Evolutionary conservation across 1,140 invertebrate species (phyloP).

Genomic region (Olivierus martensii): DNA sequence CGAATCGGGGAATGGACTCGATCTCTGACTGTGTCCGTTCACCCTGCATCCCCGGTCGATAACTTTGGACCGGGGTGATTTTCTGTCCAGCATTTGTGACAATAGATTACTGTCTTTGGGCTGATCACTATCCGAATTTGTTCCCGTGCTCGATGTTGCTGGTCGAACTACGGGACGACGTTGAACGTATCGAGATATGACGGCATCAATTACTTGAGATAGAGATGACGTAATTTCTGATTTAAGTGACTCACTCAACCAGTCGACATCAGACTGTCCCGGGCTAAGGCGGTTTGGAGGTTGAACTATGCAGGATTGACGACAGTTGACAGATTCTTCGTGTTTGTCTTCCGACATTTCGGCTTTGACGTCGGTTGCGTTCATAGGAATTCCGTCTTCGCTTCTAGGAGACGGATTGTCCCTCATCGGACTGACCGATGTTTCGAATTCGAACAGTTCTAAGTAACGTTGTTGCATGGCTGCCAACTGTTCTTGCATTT

Average conservation of each 20-base stretch:
- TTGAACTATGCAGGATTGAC: conserved; percentile 14
- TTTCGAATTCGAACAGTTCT: conserved; percentile 32
- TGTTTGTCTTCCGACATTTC: conserved; percentile 8
- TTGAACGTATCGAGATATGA: conserved; percentile 68
- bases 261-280: conserved; percentile 55
- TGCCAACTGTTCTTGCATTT: conserved; percentile 74
- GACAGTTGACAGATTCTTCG: neutral
- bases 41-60: conserved; percentile 44
- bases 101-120: conserved; percentile 13
- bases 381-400: conserved; percentile 36
- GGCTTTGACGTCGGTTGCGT: conserved; percentile 10
- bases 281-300: conserved; percentile 15
- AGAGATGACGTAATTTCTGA: conserved; percentile 72
- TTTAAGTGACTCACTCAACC: conserved; percentile 73
- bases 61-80: conserved; percentile 63
- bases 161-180: conserved; percentile 30
- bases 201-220: conserved; percentile 71
- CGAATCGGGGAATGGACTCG: conserved; percentile 9
- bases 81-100: conserved; percentile 62
- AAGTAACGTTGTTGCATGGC: conserved; percentile 83
- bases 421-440: neutral
- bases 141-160: conserved; percentile 10
- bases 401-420: neutral
- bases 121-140: neutral
- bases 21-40: conserved; percentile 23